These are phyloP conservation scores for Mohoua ochrocephala DNA, from an alignment of 2,113 vertebrate species.

Conservation along the genomic window DNA sequence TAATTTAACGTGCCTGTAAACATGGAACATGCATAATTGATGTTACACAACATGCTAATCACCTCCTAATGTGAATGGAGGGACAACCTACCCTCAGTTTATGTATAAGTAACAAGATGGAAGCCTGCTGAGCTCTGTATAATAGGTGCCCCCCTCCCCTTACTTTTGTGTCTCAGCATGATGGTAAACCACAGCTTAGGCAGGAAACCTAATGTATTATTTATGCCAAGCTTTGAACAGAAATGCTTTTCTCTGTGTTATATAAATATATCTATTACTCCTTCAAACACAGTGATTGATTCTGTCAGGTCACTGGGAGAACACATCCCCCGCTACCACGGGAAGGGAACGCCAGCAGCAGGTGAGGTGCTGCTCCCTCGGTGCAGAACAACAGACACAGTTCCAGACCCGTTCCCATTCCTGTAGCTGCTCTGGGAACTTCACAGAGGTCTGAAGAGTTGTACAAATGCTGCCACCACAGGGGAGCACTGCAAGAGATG, in stretches of 20 bases:
- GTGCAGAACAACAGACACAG: accelerated
- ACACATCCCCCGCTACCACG: neutral
- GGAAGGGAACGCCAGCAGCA: neutral
- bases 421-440: neutral
- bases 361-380: neutral
- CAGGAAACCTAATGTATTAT: conserved; percentile 37
- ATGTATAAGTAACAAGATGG: conserved; percentile 48
- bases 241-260: conserved; percentile 5
- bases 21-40: conserved; percentile 58
- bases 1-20: conserved; percentile 57
- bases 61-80: conserved; percentile 16
- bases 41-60: conserved; percentile 55
- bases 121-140: conserved; percentile 27
- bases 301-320: neutral
- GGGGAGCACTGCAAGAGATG: neutral
- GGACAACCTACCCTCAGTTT: neutral
- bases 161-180: conserved; percentile 8
- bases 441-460: neutral
- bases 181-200: conserved; percentile 3
- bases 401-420: neutral
- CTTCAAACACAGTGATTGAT: neutral
- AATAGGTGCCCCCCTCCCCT: neutral
- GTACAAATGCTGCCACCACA: neutral
- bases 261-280: neutral
- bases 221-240: conserved; percentile 24